Evolutionary conservation across 2,888 invertebrate genomes (phyloP).

Genomic region (Timandra comae): DNA sequence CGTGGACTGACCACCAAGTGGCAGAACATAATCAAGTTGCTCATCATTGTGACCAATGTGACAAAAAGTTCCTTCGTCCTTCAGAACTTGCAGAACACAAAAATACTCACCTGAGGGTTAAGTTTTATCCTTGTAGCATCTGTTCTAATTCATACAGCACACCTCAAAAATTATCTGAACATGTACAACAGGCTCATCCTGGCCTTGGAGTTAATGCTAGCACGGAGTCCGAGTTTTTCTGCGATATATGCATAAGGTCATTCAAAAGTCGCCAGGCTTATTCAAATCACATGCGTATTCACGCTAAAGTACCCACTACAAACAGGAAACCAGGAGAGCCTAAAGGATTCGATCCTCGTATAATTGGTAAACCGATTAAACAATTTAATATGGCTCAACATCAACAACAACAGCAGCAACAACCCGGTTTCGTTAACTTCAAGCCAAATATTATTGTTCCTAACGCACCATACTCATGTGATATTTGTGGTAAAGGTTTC

Average conservation of each 20-base stretch:
- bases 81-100: conserved; percentile 80
- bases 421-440: conserved; percentile 46
- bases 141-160: conserved; percentile 79
- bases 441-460: conserved; percentile 63
- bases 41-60: conserved; percentile 79
- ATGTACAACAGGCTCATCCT: conserved; percentile 70
- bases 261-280: conserved; percentile 77
- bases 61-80: conserved; percentile 77
- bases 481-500: conserved; percentile 79
- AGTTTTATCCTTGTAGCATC: conserved; percentile 78
- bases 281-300: conserved; percentile 74
- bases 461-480: conserved; percentile 76
- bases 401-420: conserved; percentile 19
- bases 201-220: conserved; percentile 38
- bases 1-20: conserved; percentile 77
- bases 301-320: conserved; percentile 69
- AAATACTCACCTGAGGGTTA: conserved; percentile 80
- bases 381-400: conserved; percentile 49
- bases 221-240: conserved; percentile 63
- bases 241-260: conserved; percentile 76
- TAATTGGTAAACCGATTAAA: conserved; percentile 62
- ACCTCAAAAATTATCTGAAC: conserved; percentile 77
- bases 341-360: conserved; percentile 60
- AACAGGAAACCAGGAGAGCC: conserved; percentile 60
- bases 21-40: conserved; percentile 73